Evolutionary conservation across 2,888 invertebrate genomes (phyloP), one percentile per base, ranked within the genome.

Genomic region (Eustalomyia histrio): DNA sequence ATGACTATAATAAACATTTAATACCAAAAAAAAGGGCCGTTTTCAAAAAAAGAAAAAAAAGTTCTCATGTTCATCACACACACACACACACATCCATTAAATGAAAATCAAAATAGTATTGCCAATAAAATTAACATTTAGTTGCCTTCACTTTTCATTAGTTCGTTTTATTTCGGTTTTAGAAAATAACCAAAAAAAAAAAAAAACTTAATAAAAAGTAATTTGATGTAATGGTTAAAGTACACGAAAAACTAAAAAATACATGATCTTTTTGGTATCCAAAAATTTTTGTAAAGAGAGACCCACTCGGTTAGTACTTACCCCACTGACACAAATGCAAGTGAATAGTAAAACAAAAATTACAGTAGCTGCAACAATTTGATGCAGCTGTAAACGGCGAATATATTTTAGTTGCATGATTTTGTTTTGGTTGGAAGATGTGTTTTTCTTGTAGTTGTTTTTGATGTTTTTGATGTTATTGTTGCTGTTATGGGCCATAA

Each of bases 321-420:
- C 90, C 88, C 90, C 90, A 89, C 88, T 90, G 87, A 90, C 90
- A 88, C 89, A 89, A 86, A 90, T 89, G 84, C 88, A 88, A 86
- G 88, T 84, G 83, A 87, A 84, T 86, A 90, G 87, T 86, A 89
- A 85, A 86, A 88, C 87, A 84, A 88, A 84, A 85, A 86, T 85
- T 85, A 84, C 84, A 85, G 84, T 84, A 76, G 85, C 85, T 76
- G 84, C 83, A 64, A 80, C 83, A 74, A 83, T 69, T 68, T 79
- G 79, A 57, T 79, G 83, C 81, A 80, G 79, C 74, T 84, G 81
- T 75, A 82, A 65, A 69, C 76, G 76, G 83, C 82, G 85, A 83
- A 83, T 83, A 84, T 84, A 84, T 80, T 67, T 80, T 17, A 53
- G 80, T 73, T 74, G 76, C 73, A 67, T 79, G 69, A 65, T 63